Conservation (phyloP, 2,888 invertebrate genomes). For the Agriotes lineatus region DNA sequence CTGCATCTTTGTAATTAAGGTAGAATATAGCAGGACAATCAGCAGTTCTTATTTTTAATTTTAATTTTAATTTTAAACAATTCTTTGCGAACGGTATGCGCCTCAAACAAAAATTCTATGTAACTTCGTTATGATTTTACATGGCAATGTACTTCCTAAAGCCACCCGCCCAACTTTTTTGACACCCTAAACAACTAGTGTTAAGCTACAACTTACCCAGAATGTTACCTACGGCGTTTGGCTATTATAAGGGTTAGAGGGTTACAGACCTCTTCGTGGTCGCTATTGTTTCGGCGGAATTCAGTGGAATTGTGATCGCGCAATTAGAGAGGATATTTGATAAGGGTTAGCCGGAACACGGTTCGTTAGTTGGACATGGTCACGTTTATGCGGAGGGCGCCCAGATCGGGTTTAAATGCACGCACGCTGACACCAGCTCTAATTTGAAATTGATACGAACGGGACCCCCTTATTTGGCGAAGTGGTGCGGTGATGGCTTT, state of each 20-base stretch:
- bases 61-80: no score
- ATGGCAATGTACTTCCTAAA: no score
- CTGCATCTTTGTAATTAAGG: no score
- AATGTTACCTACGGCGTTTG: not conserved
- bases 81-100: no score
- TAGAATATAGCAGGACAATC: no score
- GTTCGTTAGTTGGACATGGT: conserved; percentile 22
- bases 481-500: not conserved
- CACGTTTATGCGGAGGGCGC: conserved; percentile 8
- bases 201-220: no score
- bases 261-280: conserved; percentile 16
- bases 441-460: conserved; percentile 14
- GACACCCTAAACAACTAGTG: not conserved
- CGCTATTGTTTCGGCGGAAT: conserved; percentile 18
- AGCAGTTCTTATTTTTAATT: no score
- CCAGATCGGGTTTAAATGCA: conserved; percentile 8
- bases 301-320: conserved; percentile 14
- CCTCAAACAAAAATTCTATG: no score
- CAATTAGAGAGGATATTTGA: conserved; percentile 25
- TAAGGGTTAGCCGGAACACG: conserved; percentile 17
- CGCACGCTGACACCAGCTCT: conserved; percentile 7
- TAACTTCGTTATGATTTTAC: no score
- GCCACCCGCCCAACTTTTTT: not conserved
- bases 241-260: conserved; percentile 9
- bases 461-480: not conserved